Evolutionary conservation across 2,888 invertebrate genomes (phyloP).

Genomic region (Xylocampa areola): DNA sequence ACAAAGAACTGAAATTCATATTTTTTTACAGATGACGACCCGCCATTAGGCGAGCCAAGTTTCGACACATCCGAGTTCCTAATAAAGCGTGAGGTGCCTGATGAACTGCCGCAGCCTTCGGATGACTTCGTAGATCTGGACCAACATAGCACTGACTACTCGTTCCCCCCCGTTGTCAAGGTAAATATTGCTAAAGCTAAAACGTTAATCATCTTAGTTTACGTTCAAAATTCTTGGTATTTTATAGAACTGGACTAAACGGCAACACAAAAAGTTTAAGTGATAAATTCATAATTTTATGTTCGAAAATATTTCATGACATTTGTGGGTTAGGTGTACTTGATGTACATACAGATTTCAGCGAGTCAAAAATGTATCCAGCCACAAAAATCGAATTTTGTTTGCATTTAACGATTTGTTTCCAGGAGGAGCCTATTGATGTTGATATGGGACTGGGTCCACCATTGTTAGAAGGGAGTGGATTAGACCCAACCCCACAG

Average conservation of each 20-base stretch:
- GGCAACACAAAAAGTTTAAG: too few species aligned
- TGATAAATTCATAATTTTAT: too few species aligned
- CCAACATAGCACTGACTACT: slow-evolving; percentile 72
- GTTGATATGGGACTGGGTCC: slow-evolving; percentile 78
- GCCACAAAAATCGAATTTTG: too few species aligned
- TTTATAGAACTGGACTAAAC: too few species aligned
- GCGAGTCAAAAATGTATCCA: too few species aligned
- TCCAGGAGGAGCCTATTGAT: slow-evolving; percentile 85
- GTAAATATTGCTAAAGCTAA: slow-evolving; percentile 56
- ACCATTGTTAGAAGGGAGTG: slow-evolving; percentile 66
- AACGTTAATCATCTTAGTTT: too few species aligned
- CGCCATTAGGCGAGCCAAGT: slow-evolving; percentile 94
- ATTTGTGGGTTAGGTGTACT: too few species aligned
- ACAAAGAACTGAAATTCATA: fast-evolving
- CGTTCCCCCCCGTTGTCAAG: slow-evolving; percentile 82
- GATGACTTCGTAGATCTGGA: slow-evolving; percentile 83
- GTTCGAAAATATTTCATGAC: too few species aligned
- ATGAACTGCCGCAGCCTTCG: slow-evolving; percentile 74
- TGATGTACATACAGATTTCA: too few species aligned
- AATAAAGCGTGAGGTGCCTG: slow-evolving; percentile 83
- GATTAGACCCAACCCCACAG: slow-evolving; percentile 74
- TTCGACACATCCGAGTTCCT: slow-evolving; percentile 97
- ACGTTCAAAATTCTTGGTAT: too few species aligned
- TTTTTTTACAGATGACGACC: slow-evolving; percentile 76
- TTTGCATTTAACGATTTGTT: background rate